These are phyloP conservation scores for Poecilia picta DNA, from an alignment of 2,797 vertebrate species.

Conservation along the genomic window DNA sequence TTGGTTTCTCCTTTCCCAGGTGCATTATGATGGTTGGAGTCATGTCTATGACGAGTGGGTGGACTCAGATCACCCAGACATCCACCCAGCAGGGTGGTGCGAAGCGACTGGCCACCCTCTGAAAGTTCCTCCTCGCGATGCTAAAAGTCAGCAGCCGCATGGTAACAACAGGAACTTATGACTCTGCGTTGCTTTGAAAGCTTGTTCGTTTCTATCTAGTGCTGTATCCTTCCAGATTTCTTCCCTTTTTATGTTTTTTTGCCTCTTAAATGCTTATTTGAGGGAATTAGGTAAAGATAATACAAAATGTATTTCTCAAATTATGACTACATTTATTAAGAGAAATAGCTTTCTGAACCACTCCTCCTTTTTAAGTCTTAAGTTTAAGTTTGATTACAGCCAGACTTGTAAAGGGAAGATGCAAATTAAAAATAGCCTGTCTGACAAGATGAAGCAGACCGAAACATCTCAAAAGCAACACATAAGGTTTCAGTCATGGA, in stretches of 20 bases:
- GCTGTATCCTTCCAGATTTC: not conserved
- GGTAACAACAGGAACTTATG: conserved; percentile 54
- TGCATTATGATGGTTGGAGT: conserved; percentile 98
- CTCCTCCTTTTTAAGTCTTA: not conserved
- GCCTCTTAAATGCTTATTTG: too few relatives aligned
- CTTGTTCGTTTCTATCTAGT: not conserved
- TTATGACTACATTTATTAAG: not conserved
- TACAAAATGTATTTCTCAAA: not conserved
- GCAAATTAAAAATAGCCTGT: not conserved
- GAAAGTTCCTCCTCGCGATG: conserved; percentile 88
- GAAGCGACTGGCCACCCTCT: conserved; percentile 91
- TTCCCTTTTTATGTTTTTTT: not conserved
- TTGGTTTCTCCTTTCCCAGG: conserved; percentile 72
- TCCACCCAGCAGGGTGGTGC: conserved; percentile 96
- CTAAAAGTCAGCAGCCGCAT: conserved; percentile 68
- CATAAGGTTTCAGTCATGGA: not conserved
- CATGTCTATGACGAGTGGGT: conserved; percentile 97
- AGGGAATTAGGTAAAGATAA: too few relatives aligned
- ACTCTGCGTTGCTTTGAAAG: not conserved
- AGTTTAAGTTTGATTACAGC: not conserved
- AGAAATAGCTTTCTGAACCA: not conserved
- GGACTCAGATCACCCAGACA: conserved; percentile 93
- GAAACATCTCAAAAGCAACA: not conserved
- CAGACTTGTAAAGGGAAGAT: not conserved
- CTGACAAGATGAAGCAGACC: not conserved